These are phyloP conservation scores for Anabacerthia variegaticeps DNA, from an alignment of 2,797 vertebrate species.

Conservation along the genomic window DNA sequence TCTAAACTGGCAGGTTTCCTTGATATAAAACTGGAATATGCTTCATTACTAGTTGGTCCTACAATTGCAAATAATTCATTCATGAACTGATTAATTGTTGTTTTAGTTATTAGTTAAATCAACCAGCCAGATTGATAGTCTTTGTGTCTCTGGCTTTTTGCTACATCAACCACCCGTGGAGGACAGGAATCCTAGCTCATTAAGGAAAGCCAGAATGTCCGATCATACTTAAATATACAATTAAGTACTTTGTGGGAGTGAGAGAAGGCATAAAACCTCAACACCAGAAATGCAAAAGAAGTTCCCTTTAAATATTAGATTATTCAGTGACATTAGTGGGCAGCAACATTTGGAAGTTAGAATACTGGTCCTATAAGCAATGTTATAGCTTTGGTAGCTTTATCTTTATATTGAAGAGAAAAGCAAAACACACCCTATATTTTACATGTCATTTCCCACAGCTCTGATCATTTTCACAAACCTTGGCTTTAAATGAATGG, in stretches of 20 bases:
- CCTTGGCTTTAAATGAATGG: constrained; percentile 11
- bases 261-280: not conserved
- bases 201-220: constrained; percentile 47
- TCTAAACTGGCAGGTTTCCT: not conserved
- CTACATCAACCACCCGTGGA: not conserved
- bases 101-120: constrained; percentile 29
- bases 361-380: not conserved
- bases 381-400: not conserved
- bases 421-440: not conserved
- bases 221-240: constrained; percentile 29
- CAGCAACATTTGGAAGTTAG: not conserved
- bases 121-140: not conserved
- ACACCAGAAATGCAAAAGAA: constrained; percentile 36
- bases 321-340: not conserved
- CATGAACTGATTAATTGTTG: not conserved
- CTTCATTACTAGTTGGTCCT: not conserved
- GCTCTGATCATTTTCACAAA: not conserved
- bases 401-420: not conserved
- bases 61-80: not conserved
- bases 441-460: not conserved
- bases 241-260: constrained; percentile 23
- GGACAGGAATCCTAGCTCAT: not conserved
- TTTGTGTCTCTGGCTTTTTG: not conserved
- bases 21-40: not conserved
- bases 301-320: constrained; percentile 44